These are phyloP conservation scores for Sebastes steindachneri DNA, from an alignment of 2,797 vertebrate genomes.

Conservation along the genomic window DNA sequence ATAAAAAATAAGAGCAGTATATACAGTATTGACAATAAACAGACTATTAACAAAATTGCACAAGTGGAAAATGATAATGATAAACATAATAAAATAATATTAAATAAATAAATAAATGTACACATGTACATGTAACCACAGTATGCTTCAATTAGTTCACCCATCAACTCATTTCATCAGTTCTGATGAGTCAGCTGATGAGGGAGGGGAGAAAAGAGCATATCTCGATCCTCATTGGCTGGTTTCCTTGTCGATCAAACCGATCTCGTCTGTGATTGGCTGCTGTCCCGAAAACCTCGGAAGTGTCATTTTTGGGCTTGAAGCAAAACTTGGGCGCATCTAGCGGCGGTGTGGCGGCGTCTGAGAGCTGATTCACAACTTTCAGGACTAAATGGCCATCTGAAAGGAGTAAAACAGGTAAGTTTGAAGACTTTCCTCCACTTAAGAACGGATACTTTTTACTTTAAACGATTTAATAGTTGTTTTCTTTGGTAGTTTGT, in stretches of 20 bases:
- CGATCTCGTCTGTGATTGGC: conserved; percentile 52
- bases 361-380: conserved; percentile 29
- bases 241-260: neutral
- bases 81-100: neutral
- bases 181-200: neutral
- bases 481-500: neutral
- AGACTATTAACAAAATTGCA: no score
- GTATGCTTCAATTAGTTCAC: neutral
- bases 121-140: neutral
- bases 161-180: conserved; percentile 15
- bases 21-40: no score
- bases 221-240: conserved; percentile 35
- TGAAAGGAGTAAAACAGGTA: conserved; percentile 59
- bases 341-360: conserved; percentile 20
- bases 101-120: neutral
- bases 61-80: no score
- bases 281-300: conserved; percentile 14
- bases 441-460: fast-evolving
- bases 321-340: conserved; percentile 54
- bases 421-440: fast-evolving
- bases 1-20: no score
- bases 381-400: conserved; percentile 46
- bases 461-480: fast-evolving
- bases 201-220: neutral
- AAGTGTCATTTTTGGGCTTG: conserved; percentile 73